Evolutionary conservation across 64 coral and sea anemone genomes (phyloP).

Genomic region (Astreopora myriophthalma): DNA sequence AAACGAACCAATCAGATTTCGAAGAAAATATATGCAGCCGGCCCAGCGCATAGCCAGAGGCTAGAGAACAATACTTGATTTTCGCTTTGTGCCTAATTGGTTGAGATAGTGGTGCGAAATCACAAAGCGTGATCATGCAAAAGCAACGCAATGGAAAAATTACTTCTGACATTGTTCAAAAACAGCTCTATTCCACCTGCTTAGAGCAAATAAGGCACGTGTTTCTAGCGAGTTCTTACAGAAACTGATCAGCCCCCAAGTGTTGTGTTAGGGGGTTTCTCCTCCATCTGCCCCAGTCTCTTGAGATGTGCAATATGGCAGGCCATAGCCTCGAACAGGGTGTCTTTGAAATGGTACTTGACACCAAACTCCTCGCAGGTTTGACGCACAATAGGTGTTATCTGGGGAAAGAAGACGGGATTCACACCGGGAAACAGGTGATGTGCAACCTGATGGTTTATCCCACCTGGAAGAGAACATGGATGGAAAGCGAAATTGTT

Average conservation of each 20-base stretch:
- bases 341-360: conserved; percentile 76
- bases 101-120: too few relatives aligned
- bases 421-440: conserved; percentile 78
- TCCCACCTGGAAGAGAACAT: conserved; percentile 41
- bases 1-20: too few relatives aligned
- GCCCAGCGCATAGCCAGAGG: too few relatives aligned
- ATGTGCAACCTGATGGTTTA: conserved; percentile 82
- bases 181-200: too few relatives aligned
- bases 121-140: too few relatives aligned
- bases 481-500: too few relatives aligned
- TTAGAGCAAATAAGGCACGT: too few relatives aligned
- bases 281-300: conserved; percentile 36
- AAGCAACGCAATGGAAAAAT: too few relatives aligned
- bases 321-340: conserved; percentile 46
- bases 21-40: too few relatives aligned
- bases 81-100: too few relatives aligned
- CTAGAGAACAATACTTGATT: too few relatives aligned
- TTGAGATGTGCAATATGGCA: conserved; percentile 74
- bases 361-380: conserved; percentile 85
- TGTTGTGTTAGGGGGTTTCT: background rate
- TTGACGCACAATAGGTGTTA: conserved; percentile 77
- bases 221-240: background rate
- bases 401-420: conserved; percentile 79
- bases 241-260: background rate
- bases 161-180: too few relatives aligned